Conservation (phyloP, 2,888 invertebrate genomes). For the Macropis europaea region DNA sequence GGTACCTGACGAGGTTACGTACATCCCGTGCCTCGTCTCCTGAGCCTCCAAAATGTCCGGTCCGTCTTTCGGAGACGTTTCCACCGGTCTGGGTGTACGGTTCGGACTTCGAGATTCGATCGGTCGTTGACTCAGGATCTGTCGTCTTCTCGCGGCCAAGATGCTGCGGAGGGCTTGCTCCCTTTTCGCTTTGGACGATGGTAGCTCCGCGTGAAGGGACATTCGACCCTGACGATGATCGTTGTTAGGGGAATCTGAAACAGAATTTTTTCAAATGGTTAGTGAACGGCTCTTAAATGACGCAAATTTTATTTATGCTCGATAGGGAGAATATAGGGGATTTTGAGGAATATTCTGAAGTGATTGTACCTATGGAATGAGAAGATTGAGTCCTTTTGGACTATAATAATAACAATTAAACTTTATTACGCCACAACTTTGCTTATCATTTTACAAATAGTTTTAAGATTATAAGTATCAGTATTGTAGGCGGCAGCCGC, state of each 20-base stretch:
- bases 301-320: too few relatives aligned
- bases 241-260: conserved; percentile 64
- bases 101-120: conserved; percentile 52
- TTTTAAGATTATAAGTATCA: too few relatives aligned
- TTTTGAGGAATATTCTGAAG: too few relatives aligned
- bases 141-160: conserved; percentile 84
- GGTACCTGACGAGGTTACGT: conserved; percentile 56
- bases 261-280: conserved; percentile 19
- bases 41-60: conserved; percentile 70
- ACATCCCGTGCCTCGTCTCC: conserved; percentile 70
- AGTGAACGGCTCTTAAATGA: neutral
- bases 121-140: conserved; percentile 82
- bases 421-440: too few relatives aligned
- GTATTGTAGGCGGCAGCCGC: too few relatives aligned
- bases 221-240: conserved; percentile 69
- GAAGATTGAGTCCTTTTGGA: too few relatives aligned
- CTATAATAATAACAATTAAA: too few relatives aligned
- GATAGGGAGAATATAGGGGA: too few relatives aligned
- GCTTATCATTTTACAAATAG: too few relatives aligned
- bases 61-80: conserved; percentile 37
- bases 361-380: too few relatives aligned
- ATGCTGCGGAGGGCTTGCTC: conserved; percentile 76
- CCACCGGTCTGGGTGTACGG: conserved; percentile 41
- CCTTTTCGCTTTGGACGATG: conserved; percentile 71
- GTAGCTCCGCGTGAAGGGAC: conserved; percentile 67